A percentile compares a stretch with the other conserved stretches of the same genome.
Evolutionary conservation across 30 jellyfish, hydroid and myxozoan species (phyloP).

Genomic region (Chrysaora quinquecirrha): DNA sequence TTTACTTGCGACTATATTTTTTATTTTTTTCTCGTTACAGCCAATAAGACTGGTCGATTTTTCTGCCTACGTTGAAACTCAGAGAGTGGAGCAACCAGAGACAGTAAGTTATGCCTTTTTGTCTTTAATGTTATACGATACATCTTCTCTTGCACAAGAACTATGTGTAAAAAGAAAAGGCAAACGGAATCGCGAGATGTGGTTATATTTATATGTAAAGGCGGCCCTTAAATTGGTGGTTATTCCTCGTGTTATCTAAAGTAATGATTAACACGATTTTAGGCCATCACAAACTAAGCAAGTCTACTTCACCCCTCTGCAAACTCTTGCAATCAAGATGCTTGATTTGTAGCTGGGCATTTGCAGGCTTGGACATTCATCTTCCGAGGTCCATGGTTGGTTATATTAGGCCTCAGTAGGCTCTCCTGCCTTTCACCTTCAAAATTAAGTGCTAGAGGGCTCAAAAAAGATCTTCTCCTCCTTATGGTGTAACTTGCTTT

Average conservation of each 20-base stretch:
- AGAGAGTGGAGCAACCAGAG: slow-evolving; percentile 90
- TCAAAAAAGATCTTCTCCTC: no score
- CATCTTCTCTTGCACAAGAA: no score
- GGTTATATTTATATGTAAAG: no score
- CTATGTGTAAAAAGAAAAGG: no score
- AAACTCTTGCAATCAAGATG: not conserved
- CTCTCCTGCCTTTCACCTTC: no score
- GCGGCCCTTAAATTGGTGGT: no score
- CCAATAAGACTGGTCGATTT: slow-evolving; percentile 87
- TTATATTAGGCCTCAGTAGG: no score
- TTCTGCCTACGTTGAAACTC: slow-evolving; percentile 88
- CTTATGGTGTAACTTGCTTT: no score
- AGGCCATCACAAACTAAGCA: slow-evolving; percentile 25
- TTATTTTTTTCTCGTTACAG: slow-evolving; percentile 20
- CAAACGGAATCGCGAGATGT: no score
- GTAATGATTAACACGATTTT: slow-evolving; percentile 36
- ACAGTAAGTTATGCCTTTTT: slow-evolving; percentile 58
- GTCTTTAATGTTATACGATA: no score
- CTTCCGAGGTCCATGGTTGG: no score
- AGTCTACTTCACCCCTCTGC: slow-evolving; percentile 64
- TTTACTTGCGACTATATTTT: not conserved
- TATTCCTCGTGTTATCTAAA: slow-evolving; percentile 57
- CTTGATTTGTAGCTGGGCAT: slow-evolving; percentile 2
- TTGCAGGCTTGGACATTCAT: slow-evolving; percentile 44
- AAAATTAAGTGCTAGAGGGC: no score